Base-by-base conservation (phyloP, 2,888 invertebrate genomes). In the Ochropleura plecta region DNA sequence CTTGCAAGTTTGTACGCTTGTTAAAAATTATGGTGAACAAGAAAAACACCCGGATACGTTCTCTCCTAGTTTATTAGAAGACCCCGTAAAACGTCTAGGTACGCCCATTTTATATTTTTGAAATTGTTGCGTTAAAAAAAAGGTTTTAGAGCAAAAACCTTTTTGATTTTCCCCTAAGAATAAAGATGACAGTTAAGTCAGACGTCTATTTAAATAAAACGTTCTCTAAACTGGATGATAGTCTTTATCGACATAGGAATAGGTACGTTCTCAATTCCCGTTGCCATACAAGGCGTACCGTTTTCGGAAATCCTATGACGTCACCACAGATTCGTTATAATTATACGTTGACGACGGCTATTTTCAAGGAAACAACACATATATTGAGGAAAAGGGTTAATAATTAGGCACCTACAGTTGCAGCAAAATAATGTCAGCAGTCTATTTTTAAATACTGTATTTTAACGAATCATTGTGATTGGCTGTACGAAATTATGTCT, bases 231-330 rank as follows among this genome's bases (percentile, higher is more conserved):
- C 63, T 57, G 63, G 67, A 63, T 51, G 57, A 44, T 5, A 20
- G 8, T 16, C 8, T 3, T n/a, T 14, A 42, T 3, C 30, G 16
- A 3, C 16, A 46, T 62, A 42, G 42, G 10, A n/a, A 8, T 60
- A 65, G 14, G 42, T 60, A 60, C 18, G 10, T 10, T 0, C 12
- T 30, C 16, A 51, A n/a, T 48, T 55, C n/a, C 30, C 16, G 12
- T 20, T 59, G 18, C 10, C 20, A 48, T 10, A n/a, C 16, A 64
- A 48, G 16, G 55, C 18, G 16, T 65, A 40, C 40, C 14, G 44
- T 68, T 64, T 42, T 59, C 55, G 2, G 78, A 68, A 53, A 53
- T 59, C n/a, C 6, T 14, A 40, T 79, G 78, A 79, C 68, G 49
- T 73, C 68, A 79, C 57, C 14, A 30, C 30, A 14, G 18, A 67